phyloP scores from a whole-genome alignment of 2,888 invertebrate species.

The Cheilosia scutellata region DNA sequence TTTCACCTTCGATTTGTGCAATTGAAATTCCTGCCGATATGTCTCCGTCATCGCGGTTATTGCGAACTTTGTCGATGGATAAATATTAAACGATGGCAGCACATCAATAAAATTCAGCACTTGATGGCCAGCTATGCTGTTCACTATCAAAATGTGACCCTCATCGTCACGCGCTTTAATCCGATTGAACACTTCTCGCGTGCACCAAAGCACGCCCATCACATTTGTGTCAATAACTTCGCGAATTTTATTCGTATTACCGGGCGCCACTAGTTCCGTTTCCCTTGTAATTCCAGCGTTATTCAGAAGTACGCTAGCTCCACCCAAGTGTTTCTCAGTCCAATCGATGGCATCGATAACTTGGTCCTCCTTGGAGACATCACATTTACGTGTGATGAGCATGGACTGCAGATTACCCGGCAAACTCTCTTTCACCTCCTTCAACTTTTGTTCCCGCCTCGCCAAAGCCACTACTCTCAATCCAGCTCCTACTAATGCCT shows the following conservation, averaged over 20 bases:
- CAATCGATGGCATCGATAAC: slow-evolving; percentile 85
- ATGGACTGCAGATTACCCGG: slow-evolving; percentile 79
- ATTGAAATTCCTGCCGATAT: slow-evolving; percentile 83
- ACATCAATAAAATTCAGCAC: slow-evolving; percentile 82
- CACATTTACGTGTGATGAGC: slow-evolving; percentile 85
- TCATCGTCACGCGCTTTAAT: slow-evolving; percentile 84
- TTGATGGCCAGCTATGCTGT: slow-evolving; percentile 83
- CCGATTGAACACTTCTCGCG: slow-evolving; percentile 85
- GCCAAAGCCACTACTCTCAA: slow-evolving; percentile 86
- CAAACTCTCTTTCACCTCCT: slow-evolving; percentile 79
- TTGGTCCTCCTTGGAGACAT: slow-evolving; percentile 86
- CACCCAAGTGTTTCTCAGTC: slow-evolving; percentile 85
- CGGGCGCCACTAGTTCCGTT: slow-evolving; percentile 80
- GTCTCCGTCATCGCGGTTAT: slow-evolving; percentile 83
- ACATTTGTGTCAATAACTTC: slow-evolving; percentile 85
- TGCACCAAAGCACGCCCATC: slow-evolving; percentile 85
- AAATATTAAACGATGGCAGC: slow-evolving; percentile 83
- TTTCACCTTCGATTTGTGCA: slow-evolving; percentile 81
- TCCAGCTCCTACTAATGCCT: slow-evolving; percentile 82
- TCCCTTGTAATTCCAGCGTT: slow-evolving; percentile 85
- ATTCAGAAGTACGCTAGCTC: slow-evolving; percentile 86
- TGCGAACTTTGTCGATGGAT: slow-evolving; percentile 83
- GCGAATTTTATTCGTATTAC: slow-evolving; percentile 81
- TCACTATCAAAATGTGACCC: slow-evolving; percentile 85
- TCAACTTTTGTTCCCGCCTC: slow-evolving; percentile 84